Evolutionary conservation across 2,888 invertebrate species (phyloP).

Genomic region (Zygogramma bicolorata): DNA sequence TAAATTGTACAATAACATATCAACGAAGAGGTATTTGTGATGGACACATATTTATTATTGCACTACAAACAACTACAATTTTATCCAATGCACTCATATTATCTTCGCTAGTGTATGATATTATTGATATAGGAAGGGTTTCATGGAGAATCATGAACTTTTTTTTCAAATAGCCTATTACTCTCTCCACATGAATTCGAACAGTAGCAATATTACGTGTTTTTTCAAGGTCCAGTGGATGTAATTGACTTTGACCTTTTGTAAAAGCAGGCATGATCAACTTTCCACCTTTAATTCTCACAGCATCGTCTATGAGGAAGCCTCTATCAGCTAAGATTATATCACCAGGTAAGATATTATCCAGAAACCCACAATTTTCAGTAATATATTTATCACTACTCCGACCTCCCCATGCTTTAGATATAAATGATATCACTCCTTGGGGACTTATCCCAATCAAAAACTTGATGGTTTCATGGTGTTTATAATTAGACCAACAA

Average conservation of each 20-base stretch:
- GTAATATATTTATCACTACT: slow-evolving; percentile 20
- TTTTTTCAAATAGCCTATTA: slow-evolving; percentile 13
- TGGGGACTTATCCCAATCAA: slow-evolving; percentile 18
- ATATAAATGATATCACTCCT: slow-evolving; percentile 13
- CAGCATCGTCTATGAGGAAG: slow-evolving; percentile 9
- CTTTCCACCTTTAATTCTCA: background rate
- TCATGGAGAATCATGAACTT: slow-evolving; percentile 8
- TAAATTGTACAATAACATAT: background rate
- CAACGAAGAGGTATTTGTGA: background rate
- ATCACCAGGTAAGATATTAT: slow-evolving; percentile 24
- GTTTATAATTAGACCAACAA: slow-evolving; percentile 16
- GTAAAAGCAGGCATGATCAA: slow-evolving; percentile 22
- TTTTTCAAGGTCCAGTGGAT: slow-evolving; percentile 10
- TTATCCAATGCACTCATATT: background rate
- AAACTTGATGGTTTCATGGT: slow-evolving; percentile 11
- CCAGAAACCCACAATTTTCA: slow-evolving; percentile 15
- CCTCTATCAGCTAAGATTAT: slow-evolving; percentile 21
- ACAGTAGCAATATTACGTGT: slow-evolving; percentile 22
- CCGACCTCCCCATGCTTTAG: slow-evolving; percentile 22
- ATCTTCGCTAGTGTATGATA: background rate
- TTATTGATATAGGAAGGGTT: background rate
- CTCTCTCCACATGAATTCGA: slow-evolving; percentile 22
- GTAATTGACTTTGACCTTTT: no score
- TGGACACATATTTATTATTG: background rate
- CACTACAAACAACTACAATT: background rate